phyloP scores from a whole-genome alignment of 2,888 invertebrate genomes.

The Oligia fasciuncula region DNA sequence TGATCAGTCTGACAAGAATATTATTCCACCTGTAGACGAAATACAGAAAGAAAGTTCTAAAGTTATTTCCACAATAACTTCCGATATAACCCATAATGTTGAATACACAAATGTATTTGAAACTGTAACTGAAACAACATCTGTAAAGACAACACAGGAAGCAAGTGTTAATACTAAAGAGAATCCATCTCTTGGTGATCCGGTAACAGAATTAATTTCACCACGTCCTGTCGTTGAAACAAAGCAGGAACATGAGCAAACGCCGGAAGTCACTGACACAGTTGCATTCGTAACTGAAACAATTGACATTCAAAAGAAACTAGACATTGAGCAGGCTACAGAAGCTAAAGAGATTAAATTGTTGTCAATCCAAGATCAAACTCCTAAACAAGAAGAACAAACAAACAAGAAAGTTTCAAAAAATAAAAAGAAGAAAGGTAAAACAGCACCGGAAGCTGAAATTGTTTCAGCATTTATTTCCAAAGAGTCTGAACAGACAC shows the following conservation, averaged over 20 bases:
- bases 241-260: constrained; percentile 3
- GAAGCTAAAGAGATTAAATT: constrained; percentile 24
- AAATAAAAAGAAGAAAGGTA: constrained; percentile 58
- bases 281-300: constrained; percentile 1
- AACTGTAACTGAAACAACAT: constrained; percentile 14
- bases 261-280: not conserved
- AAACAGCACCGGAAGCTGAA: constrained; percentile 32
- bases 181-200: constrained; percentile 8
- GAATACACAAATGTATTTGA: constrained; percentile 24
- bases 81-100: constrained; percentile 1
- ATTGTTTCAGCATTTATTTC: constrained; percentile 29
- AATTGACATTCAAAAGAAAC: not conserved
- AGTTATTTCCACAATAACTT: constrained; percentile 15
- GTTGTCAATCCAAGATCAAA: constrained; percentile 8
- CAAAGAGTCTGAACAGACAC: constrained; percentile 33
- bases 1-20: not conserved
- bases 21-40: not conserved
- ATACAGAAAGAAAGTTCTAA: constrained; percentile 12
- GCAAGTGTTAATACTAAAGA: constrained; percentile 2
- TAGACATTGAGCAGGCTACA: not conserved
- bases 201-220: not conserved
- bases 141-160: constrained; percentile 4
- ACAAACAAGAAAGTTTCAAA: constrained; percentile 44
- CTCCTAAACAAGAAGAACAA: constrained; percentile 19
- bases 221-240: constrained; percentile 2